Evolutionary conservation across 1,140 invertebrate species (phyloP).

Genomic region (Lineus longissimus): DNA sequence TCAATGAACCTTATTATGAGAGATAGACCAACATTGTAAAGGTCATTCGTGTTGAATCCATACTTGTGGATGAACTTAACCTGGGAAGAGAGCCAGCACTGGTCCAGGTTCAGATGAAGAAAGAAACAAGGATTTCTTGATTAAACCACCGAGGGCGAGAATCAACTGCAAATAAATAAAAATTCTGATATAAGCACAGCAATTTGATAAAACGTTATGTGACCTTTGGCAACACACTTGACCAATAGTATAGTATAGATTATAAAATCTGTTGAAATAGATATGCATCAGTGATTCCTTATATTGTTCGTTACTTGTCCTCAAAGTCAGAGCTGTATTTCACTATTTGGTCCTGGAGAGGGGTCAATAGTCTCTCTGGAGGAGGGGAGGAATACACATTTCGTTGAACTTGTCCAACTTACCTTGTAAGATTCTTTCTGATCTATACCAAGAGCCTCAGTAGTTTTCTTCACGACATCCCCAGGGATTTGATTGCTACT

Average conservation of each 20-base stretch:
- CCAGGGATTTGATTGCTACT: conserved; percentile 10
- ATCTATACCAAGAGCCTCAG: conserved; percentile 14
- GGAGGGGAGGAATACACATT: too few relatives aligned
- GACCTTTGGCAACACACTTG: not conserved
- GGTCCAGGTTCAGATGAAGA: conserved; percentile 19
- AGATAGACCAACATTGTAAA: not conserved
- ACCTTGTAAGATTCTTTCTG: conserved; percentile 19
- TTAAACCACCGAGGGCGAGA: conserved; percentile 15
- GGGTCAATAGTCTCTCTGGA: too few relatives aligned
- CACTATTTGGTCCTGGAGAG: too few relatives aligned
- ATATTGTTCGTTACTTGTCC: too few relatives aligned
- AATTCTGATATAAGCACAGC: conserved; percentile 7
- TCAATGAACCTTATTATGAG: not conserved
- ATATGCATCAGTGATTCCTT: not conserved
- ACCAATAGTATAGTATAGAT: not conserved
- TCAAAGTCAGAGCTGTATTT: too few relatives aligned
- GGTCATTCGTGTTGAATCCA: too few relatives aligned
- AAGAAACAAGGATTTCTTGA: conserved; percentile 27
- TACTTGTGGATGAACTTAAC: not conserved
- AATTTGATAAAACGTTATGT: not conserved
- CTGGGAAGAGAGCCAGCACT: conserved; percentile 27
- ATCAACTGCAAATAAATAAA: conserved; percentile 24
- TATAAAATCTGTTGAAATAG: not conserved
- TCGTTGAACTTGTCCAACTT: too few relatives aligned
- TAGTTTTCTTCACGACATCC: conserved; percentile 9